A percentile compares a stretch with the other conserved stretches of the same genome.
phyloP scores from a whole-genome alignment of 37 sponge, comb jelly and placozoan species.

The Petrosia ficiformis region DNA sequence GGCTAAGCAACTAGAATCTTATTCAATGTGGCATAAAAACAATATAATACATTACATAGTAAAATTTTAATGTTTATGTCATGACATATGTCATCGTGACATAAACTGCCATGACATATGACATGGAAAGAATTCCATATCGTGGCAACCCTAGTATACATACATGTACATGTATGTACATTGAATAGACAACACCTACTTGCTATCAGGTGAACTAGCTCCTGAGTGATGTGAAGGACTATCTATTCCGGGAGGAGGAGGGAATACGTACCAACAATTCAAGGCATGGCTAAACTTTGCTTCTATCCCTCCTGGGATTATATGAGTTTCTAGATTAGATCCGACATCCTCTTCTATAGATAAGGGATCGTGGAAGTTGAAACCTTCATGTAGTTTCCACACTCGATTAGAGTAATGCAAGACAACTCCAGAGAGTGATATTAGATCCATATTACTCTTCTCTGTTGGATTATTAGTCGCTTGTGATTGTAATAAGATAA shows the following conservation, averaged over 20 bases:
- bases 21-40: too few species aligned
- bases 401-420: constrained; percentile 36
- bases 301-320: constrained; percentile 59
- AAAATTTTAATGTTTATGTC: too few species aligned
- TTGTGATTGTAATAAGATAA: constrained; percentile 36
- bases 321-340: constrained; percentile 51
- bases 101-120: too few species aligned
- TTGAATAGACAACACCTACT: too few species aligned
- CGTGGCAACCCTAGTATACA: too few species aligned
- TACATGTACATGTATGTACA: too few species aligned
- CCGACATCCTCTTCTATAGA: constrained; percentile 14
- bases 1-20: too few species aligned
- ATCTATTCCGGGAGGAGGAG: constrained; percentile 22
- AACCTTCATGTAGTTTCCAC: constrained; percentile 48
- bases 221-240: too few species aligned
- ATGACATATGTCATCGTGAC: too few species aligned
- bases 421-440: constrained; percentile 65
- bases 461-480: background rate
- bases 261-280: constrained; percentile 73
- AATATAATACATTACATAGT: too few species aligned
- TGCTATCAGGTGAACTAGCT: too few species aligned
- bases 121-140: too few species aligned
- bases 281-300: constrained; percentile 64
- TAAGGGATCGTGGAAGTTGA: constrained; percentile 33
- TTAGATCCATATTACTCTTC: constrained; percentile 49